These are phyloP conservation scores for Ondatra zibethicus DNA, from an alignment of 2,113 vertebrate genomes.

Conservation along the genomic window DNA sequence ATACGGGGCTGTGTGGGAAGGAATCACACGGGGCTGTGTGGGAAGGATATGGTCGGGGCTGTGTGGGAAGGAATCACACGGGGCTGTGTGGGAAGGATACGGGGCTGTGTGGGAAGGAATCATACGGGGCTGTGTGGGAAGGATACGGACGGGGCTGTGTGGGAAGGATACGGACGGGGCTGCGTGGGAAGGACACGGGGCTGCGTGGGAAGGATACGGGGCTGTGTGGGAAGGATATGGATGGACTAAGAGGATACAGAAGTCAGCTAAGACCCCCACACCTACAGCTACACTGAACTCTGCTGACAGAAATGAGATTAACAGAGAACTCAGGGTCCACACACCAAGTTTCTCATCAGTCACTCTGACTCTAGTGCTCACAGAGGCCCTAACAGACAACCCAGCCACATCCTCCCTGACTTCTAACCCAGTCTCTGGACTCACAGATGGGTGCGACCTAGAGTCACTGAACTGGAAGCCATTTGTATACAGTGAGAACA, in stretches of 20 bases:
- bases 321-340: background rate
- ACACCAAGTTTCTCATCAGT: rapidly evolving
- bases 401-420: background rate
- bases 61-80: too few relatives aligned
- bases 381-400: background rate
- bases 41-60: too few relatives aligned
- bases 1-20: too few relatives aligned
- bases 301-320: background rate
- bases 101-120: too few relatives aligned
- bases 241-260: background rate
- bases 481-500: background rate
- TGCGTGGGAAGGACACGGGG: background rate
- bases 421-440: background rate
- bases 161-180: too few relatives aligned
- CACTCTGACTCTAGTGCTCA: background rate
- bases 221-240: background rate
- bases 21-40: too few relatives aligned
- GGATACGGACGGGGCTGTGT: background rate
- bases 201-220: background rate
- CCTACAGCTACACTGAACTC: background rate
- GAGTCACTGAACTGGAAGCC: background rate
- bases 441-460: background rate
- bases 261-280: background rate
- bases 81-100: too few relatives aligned
- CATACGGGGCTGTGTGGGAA: too few relatives aligned